phyloP scores from a whole-genome alignment of 2,113 vertebrate species.

The Charadrius vociferus region DNA sequence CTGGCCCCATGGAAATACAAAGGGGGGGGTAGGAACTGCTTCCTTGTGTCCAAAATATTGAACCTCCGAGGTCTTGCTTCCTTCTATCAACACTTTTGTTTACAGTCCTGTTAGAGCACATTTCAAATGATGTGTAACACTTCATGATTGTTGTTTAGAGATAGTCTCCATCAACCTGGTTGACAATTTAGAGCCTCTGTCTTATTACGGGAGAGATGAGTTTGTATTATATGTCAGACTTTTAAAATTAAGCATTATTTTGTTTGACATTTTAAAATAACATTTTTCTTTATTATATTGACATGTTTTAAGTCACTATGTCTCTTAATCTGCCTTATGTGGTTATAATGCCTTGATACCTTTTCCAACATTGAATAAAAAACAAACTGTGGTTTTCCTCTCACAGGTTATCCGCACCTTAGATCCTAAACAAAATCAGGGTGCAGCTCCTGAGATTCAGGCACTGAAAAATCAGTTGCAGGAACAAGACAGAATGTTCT shows the following conservation, averaged over 20 bases:
- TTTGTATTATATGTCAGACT: background rate
- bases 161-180: background rate
- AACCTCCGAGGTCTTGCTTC: background rate
- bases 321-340: background rate
- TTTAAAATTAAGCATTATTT: background rate
- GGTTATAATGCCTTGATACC: background rate
- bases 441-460: slow-evolving; percentile 89
- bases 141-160: background rate
- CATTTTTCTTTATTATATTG: background rate
- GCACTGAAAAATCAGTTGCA: slow-evolving; percentile 94
- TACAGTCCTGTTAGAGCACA: background rate
- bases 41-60: background rate
- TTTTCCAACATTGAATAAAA: background rate
- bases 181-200: background rate
- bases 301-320: background rate
- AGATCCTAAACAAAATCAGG: slow-evolving; percentile 94
- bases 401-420: slow-evolving; percentile 89
- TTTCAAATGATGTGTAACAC: background rate
- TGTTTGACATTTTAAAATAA: background rate
- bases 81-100: background rate
- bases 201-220: background rate
- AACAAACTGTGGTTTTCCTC: background rate
- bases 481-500: slow-evolving; percentile 87
- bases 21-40: background rate
- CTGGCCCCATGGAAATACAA: background rate